Conservation (phyloP, 2,113 vertebrate genomes). For the Atlantisia rogersi region DNA sequence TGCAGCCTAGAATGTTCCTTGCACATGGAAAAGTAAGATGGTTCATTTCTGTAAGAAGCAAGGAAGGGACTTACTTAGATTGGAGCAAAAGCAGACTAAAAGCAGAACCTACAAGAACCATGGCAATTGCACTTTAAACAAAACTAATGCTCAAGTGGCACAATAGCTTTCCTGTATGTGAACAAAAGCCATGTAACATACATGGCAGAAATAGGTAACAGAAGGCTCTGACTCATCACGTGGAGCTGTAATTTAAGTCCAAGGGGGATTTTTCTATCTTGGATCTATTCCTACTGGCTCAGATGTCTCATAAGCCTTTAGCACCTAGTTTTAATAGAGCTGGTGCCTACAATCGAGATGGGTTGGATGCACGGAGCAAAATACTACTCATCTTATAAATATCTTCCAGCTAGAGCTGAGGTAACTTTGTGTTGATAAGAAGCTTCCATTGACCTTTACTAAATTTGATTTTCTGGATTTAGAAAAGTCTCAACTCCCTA, state of each 20-base stretch:
- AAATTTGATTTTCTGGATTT: slow-evolving; percentile 58
- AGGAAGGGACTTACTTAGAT: not conserved
- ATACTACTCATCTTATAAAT: slow-evolving; percentile 44
- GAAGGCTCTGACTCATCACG: slow-evolving; percentile 62
- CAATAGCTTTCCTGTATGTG: not conserved
- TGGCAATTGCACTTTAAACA: not conserved
- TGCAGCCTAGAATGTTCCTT: not conserved
- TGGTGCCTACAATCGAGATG: not conserved
- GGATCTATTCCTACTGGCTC: slow-evolving; percentile 51
- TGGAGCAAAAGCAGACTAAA: not conserved
- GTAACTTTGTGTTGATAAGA: slow-evolving; percentile 27
- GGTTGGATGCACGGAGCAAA: slow-evolving; percentile 35
- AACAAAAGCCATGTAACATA: not conserved
- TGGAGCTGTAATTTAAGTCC: slow-evolving; percentile 56
- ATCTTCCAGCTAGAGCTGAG: slow-evolving; percentile 23
- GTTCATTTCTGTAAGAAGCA: not conserved
- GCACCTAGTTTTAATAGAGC: slow-evolving; percentile 48
- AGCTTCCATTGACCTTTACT: slow-evolving; percentile 54
- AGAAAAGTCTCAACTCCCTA: slow-evolving; percentile 30
- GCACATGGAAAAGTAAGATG: not conserved
- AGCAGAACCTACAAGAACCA: not conserved
- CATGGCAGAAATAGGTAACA: slow-evolving; percentile 48
- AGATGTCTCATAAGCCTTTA: slow-evolving; percentile 55
- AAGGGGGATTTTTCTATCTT: slow-evolving; percentile 46
- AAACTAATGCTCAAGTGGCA: not conserved